Conservation (phyloP, 2,888 invertebrate species). For the Ochropleura leucogaster region DNA sequence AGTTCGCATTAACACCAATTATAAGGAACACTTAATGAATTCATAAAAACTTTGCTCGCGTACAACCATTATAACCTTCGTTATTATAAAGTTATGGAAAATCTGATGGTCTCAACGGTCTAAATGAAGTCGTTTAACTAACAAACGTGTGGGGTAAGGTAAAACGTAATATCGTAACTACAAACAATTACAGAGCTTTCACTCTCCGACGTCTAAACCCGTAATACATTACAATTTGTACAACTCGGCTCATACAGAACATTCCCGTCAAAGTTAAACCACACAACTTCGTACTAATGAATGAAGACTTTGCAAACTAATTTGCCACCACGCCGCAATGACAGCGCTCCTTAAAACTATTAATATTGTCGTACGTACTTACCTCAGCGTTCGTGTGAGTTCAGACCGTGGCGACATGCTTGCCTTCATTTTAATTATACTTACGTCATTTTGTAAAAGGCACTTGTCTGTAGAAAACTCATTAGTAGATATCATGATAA, state of each 20-base stretch:
- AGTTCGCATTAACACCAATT: constrained; percentile 40
- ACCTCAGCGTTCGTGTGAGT: constrained; percentile 45
- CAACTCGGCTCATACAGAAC: constrained; percentile 67
- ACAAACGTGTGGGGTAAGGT: constrained; percentile 51
- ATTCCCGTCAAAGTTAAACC: constrained; percentile 75
- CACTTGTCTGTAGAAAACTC: constrained; percentile 15
- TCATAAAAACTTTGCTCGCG: constrained; percentile 44
- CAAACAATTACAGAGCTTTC: constrained; percentile 61
- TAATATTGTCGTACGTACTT: constrained; percentile 68
- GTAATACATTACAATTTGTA: constrained; percentile 73
- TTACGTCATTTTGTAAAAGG: constrained; percentile 24
- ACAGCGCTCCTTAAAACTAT: constrained; percentile 74
- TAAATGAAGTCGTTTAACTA: constrained; percentile 54
- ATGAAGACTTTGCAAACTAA: constrained; percentile 82
- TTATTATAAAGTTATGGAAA: constrained; percentile 53
- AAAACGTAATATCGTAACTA: constrained; percentile 54
- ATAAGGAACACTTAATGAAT: constrained; percentile 35
- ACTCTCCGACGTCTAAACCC: constrained; percentile 62
- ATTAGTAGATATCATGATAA: constrained; percentile 7
- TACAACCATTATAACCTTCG: constrained; percentile 24
- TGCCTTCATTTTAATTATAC: constrained; percentile 51
- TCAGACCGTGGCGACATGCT: constrained; percentile 33
- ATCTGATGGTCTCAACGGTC: constrained; percentile 45
- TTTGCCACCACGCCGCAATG: constrained; percentile 77
- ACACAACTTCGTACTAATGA: constrained; percentile 80